Evolutionary conservation across 1,140 invertebrate species (phyloP).

Genomic region (Ceratina australensis): DNA sequence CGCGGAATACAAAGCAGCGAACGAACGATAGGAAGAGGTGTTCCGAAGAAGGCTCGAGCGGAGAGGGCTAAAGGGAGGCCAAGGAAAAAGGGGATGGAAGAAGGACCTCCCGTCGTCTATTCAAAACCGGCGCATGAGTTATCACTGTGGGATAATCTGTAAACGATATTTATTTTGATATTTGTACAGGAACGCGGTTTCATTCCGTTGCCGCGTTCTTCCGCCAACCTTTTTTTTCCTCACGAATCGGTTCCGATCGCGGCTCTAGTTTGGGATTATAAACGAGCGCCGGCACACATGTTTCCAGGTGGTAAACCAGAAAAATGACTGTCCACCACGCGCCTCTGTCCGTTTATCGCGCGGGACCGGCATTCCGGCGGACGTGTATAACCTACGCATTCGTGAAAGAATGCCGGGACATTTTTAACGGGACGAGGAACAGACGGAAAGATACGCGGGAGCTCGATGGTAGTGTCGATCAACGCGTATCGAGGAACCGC

Average conservation of each 20-base stretch:
- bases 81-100: conserved; percentile 9
- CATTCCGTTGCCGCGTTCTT: conserved; percentile 59
- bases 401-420: conserved; percentile 17
- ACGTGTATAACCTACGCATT: background rate
- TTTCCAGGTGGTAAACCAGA: conserved; percentile 58
- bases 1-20: conserved; percentile 76
- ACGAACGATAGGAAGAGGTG: conserved; percentile 63
- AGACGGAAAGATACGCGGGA: background rate
- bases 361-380: conserved; percentile 21
- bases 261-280: conserved; percentile 71
- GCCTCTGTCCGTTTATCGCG: conserved; percentile 23
- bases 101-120: conserved; percentile 76
- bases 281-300: conserved; percentile 62
- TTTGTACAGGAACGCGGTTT: conserved; percentile 71
- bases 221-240: conserved; percentile 31
- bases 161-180: conserved; percentile 79
- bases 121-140: conserved; percentile 76
- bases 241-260: conserved; percentile 37
- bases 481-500: background rate
- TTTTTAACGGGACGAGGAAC: conserved; percentile 15
- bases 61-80: conserved; percentile 21
- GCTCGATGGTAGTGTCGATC: no score
- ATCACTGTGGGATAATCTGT: conserved; percentile 78
- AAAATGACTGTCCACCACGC: conserved; percentile 48
- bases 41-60: conserved; percentile 10